Evolutionary conservation across 1,140 invertebrate species (phyloP).

Genomic region (Drosophila nebulosa): DNA sequence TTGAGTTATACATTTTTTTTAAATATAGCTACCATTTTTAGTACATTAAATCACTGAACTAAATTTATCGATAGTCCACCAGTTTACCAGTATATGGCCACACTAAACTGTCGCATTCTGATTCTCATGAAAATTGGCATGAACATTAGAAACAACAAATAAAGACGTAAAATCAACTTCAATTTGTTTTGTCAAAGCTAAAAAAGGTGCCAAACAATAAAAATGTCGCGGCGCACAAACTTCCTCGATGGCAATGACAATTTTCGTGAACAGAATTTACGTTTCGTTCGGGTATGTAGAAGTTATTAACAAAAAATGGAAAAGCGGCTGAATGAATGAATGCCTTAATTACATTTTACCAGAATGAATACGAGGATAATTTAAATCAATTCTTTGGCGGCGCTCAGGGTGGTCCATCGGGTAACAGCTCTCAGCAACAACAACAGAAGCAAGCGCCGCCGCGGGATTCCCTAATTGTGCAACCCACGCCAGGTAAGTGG

Average conservation of each 20-base stretch:
- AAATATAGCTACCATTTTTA: no score
- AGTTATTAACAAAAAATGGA: not conserved
- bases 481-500: conserved; percentile 72
- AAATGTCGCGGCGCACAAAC: conserved; percentile 61
- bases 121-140: not conserved
- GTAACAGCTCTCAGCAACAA: not conserved
- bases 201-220: not conserved
- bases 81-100: not conserved
- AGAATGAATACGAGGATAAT: conserved; percentile 80
- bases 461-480: conserved; percentile 67
- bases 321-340: not conserved
- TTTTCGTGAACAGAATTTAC: conserved; percentile 81
- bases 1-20: no score
- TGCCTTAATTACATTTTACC: conserved; percentile 1
- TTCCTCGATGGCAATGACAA: conserved; percentile 68
- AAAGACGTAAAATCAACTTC: not conserved
- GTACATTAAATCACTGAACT: not conserved
- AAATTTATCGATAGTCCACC: not conserved
- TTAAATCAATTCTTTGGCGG: conserved; percentile 70
- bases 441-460: conserved; percentile 40
- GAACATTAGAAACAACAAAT: not conserved
- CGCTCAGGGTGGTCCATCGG: not conserved
- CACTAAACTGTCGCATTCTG: not conserved
- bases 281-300: conserved; percentile 79
- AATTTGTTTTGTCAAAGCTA: not conserved